Percentiles rank a stretch among this genome's conserved stretches.
Conservation (phyloP, 2,113 vertebrate species). For the Panthera tigris region DNA sequence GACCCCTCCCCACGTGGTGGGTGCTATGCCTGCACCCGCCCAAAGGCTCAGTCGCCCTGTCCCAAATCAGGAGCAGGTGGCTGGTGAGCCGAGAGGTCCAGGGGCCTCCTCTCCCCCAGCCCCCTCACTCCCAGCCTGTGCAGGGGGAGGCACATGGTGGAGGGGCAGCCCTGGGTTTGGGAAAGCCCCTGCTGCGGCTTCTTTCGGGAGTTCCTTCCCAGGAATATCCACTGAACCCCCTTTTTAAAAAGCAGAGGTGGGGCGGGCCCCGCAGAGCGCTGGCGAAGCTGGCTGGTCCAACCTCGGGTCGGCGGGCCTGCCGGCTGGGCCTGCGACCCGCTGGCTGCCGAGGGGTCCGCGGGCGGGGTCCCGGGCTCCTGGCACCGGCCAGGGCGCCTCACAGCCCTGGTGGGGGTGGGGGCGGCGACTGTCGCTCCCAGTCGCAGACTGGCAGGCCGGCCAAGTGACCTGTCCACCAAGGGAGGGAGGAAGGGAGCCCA, state of each 20-base stretch:
- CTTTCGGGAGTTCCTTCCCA: neutral
- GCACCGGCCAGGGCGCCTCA: neutral
- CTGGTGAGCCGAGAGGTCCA: neutral
- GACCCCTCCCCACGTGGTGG: accelerated
- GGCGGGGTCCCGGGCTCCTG: neutral
- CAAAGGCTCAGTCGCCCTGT: accelerated
- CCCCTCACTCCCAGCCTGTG: accelerated
- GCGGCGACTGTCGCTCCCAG: too few species aligned
- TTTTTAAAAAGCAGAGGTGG: neutral
- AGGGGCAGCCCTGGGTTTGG: neutral
- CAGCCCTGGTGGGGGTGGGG: neutral
- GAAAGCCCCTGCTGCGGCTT: neutral
- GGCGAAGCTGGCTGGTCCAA: neutral
- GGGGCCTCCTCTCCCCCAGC: neutral
- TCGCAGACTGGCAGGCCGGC: neutral
- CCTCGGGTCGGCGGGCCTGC: neutral
- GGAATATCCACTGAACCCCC: neutral
- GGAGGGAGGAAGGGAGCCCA: neutral
- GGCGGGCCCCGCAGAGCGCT: neutral
- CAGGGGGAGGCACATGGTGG: neutral
- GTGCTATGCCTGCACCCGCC: accelerated
- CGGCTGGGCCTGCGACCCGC: neutral
- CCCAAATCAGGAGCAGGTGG: too few species aligned
- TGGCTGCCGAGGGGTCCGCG: neutral
- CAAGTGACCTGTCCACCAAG: too few species aligned